A percentile compares a stretch with the other conserved stretches of the same genome.
Evolutionary conservation across 1,140 invertebrate genomes (phyloP).

Genomic region (Globodera ellingtonae): DNA sequence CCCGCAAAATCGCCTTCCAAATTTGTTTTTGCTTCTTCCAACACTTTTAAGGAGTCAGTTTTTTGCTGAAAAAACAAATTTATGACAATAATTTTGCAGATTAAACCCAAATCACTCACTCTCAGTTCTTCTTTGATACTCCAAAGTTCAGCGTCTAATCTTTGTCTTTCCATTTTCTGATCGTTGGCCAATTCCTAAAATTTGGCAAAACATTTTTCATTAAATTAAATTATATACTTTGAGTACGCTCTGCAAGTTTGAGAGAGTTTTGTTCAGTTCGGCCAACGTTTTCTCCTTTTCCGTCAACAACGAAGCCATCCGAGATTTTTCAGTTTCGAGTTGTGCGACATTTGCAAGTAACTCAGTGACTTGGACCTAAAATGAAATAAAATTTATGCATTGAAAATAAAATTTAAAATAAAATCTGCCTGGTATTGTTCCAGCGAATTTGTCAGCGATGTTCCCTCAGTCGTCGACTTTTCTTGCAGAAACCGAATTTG

Average conservation of each 20-base stretch:
- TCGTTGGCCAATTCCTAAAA: slow-evolving; percentile 36
- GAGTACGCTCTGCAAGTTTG: slow-evolving; percentile 43
- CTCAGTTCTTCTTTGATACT: background rate
- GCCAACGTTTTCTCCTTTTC: slow-evolving; percentile 16
- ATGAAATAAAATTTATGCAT: background rate
- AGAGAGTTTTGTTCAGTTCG: slow-evolving; percentile 34
- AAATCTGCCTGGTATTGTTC: slow-evolving; percentile 25
- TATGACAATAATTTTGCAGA: background rate
- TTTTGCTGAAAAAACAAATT: background rate
- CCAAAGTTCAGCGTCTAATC: slow-evolving; percentile 26
- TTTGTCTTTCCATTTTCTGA: slow-evolving; percentile 28
- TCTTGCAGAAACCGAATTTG: slow-evolving; percentile 35
- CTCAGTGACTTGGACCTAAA: background rate
- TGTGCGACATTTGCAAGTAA: background rate
- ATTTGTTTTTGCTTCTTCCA: slow-evolving; percentile 20
- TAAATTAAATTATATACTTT: background rate
- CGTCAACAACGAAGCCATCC: background rate
- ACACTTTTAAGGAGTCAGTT: background rate
- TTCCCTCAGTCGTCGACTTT: slow-evolving; percentile 17
- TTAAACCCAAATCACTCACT: background rate
- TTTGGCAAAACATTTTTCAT: background rate
- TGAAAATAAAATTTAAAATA: background rate
- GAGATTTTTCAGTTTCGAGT: slow-evolving; percentile 3
- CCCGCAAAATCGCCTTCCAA: slow-evolving; percentile 30
- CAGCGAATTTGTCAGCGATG: background rate